Percentiles rank a stretch among this genome's conserved stretches.
phyloP scores from a whole-genome alignment of 2,113 vertebrate genomes.

The Manacus vitellinus region DNA sequence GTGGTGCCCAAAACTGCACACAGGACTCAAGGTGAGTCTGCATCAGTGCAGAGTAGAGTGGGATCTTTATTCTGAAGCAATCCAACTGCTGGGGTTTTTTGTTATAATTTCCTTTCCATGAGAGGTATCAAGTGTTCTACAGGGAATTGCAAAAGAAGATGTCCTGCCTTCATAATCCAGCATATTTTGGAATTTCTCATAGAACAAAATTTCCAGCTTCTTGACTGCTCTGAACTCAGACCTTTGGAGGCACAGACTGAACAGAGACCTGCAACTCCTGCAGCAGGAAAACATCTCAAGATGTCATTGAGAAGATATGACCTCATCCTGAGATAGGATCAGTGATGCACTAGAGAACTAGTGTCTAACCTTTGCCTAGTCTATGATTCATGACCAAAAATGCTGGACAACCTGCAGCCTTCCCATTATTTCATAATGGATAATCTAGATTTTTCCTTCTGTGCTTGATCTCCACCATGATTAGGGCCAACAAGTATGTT shows the following conservation, averaged over 20 bases:
- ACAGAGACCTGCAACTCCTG: background rate
- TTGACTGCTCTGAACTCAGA: background rate
- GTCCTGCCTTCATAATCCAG: background rate
- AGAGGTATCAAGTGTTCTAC: background rate
- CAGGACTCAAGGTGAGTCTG: background rate
- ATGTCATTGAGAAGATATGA: background rate
- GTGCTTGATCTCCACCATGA: background rate
- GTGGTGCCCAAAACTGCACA: background rate
- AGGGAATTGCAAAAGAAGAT: background rate
- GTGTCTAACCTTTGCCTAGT: background rate
- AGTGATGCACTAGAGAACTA: background rate
- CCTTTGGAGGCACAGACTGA: background rate
- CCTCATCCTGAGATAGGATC: background rate
- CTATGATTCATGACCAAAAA: background rate
- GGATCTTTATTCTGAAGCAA: background rate
- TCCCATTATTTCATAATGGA: background rate
- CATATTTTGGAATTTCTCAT: background rate
- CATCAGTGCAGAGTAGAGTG: background rate
- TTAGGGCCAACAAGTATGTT: background rate
- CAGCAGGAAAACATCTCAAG: background rate
- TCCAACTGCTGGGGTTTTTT: rapidly evolving
- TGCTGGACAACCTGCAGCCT: background rate
- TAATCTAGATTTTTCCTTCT: background rate
- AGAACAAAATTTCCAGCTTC: background rate
- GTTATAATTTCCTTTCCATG: background rate